Evolutionary conservation across 2,113 vertebrate species (phyloP).

Genomic region (Typhlomys cinereus): DNA sequence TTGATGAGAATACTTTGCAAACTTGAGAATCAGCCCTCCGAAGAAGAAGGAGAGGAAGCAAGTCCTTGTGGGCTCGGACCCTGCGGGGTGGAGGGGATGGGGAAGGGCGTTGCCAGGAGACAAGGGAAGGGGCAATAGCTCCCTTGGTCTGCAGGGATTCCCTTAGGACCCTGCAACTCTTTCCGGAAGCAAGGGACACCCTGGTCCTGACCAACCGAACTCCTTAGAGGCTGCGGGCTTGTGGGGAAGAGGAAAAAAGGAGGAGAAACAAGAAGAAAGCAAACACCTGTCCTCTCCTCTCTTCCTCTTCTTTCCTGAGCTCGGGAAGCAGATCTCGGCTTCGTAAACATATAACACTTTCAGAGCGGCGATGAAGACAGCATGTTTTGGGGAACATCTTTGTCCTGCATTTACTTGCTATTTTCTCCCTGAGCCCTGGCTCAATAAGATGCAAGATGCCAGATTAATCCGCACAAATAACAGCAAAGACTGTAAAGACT

Average conservation of each 20-base stretch:
- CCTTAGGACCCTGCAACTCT: background rate
- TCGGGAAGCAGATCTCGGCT: background rate
- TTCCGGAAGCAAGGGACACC: background rate
- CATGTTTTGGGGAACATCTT: too few species aligned
- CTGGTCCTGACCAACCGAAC: background rate
- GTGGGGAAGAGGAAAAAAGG: background rate
- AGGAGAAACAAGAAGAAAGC: background rate
- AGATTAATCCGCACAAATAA: too few species aligned
- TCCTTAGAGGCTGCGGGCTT: background rate
- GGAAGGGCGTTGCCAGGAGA: too few species aligned
- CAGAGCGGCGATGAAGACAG: too few species aligned
- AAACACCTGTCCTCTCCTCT: background rate
- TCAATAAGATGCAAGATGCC: too few species aligned
- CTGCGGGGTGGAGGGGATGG: background rate
- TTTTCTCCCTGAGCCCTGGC: too few species aligned
- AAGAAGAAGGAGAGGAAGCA: background rate
- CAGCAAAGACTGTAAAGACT: too few species aligned
- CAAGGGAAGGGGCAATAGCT: too few species aligned
- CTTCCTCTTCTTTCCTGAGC: background rate
- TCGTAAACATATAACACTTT: conserved; percentile 51
- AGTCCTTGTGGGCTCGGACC: background rate
- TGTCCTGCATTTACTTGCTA: too few species aligned
- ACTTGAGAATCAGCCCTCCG: background rate
- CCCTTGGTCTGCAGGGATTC: background rate
- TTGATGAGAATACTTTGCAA: background rate